A percentile compares a stretch with the other conserved stretches of the same genome.
phyloP scores from a whole-genome alignment of 2,113 vertebrate species.

The Petromus typicus region DNA sequence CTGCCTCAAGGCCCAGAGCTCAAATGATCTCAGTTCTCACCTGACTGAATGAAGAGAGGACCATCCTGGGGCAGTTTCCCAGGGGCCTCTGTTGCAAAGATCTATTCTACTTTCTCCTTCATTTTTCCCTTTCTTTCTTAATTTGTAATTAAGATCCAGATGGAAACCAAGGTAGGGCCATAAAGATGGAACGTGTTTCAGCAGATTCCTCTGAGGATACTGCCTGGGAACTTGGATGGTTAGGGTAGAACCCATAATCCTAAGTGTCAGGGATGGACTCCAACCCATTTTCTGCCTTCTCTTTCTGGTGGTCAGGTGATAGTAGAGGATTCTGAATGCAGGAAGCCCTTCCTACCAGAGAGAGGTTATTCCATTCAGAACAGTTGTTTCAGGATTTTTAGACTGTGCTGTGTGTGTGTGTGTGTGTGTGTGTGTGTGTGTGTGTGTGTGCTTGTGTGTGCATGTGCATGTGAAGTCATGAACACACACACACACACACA shows the following conservation, averaged over 20 bases:
- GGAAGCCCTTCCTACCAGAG: background rate
- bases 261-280: background rate
- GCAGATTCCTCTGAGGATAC: background rate
- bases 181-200: background rate
- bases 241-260: background rate
- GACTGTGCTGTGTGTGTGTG: background rate
- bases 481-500: too few relatives aligned
- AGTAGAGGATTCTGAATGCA: background rate
- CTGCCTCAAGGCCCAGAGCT: background rate
- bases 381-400: background rate
- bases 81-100: too few relatives aligned
- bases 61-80: background rate
- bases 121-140: slow-evolving; percentile 45
- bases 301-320: background rate
- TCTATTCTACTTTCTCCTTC: background rate
- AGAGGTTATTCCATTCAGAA: background rate
- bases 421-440: background rate
- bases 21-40: background rate
- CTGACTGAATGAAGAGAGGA: background rate
- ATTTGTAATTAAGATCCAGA: background rate
- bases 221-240: background rate
- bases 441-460: background rate
- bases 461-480: too few relatives aligned
- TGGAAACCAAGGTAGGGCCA: background rate
- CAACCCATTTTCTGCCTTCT: background rate